Conservation (phyloP, 1,140 invertebrate genomes). For the Agrypnia vestita region DNA sequence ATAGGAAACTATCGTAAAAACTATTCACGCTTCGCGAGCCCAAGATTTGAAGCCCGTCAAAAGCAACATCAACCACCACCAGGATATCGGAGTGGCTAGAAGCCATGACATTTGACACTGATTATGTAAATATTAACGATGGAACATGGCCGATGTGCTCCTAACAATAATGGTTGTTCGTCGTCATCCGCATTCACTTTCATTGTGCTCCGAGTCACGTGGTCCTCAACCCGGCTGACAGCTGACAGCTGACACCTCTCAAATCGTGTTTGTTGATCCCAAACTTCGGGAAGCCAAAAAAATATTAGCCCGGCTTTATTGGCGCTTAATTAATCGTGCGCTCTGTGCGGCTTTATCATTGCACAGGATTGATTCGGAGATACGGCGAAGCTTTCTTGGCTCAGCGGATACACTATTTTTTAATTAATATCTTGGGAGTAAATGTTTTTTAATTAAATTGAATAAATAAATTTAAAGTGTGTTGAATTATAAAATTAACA, state of each 20-base stretch:
- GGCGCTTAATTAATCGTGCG: constrained; percentile 11
- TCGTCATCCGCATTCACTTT: constrained; percentile 51
- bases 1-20: too few relatives aligned
- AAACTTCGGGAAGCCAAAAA: constrained; percentile 12
- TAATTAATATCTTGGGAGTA: too few relatives aligned
- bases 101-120: constrained; percentile 52
- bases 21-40: too few relatives aligned
- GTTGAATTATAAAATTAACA: too few relatives aligned
- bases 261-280: not conserved
- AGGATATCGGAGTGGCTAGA: constrained; percentile 16
- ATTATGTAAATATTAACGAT: constrained; percentile 18
- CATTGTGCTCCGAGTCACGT: constrained; percentile 34
- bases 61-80: not conserved
- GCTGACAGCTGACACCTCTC: constrained; percentile 24
- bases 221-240: constrained; percentile 2
- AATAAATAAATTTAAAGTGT: too few relatives aligned
- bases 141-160: constrained; percentile 1
- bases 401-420: too few relatives aligned
- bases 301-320: constrained; percentile 5
- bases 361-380: too few relatives aligned
- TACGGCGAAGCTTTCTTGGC: too few relatives aligned
- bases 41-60: too few relatives aligned
- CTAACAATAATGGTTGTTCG: constrained; percentile 9
- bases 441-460: too few relatives aligned
- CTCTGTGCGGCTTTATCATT: not conserved